phyloP scores from a whole-genome alignment of 2,888 invertebrate genomes.

The Drepanosiphum platanoidis region DNA sequence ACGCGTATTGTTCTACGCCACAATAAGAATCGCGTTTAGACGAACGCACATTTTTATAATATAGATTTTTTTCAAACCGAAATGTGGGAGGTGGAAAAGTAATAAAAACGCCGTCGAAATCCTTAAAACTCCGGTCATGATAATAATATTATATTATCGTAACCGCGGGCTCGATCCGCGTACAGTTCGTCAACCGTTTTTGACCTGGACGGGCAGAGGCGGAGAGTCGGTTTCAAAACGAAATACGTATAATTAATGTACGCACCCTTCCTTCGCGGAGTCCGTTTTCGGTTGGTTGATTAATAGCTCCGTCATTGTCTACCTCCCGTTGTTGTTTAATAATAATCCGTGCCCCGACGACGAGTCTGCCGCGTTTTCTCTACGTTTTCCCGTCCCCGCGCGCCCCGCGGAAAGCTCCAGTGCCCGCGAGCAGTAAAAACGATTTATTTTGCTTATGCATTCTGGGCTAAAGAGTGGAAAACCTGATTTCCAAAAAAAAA shows the following conservation, averaged over 20 bases:
- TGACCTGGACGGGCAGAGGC: slow-evolving; percentile 12
- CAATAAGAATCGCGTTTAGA: too few relatives aligned
- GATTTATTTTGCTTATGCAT: slow-evolving; percentile 42
- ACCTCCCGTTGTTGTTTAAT: slow-evolving; percentile 50
- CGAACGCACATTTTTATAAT: too few relatives aligned
- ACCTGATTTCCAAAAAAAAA: background rate
- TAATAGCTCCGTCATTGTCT: slow-evolving; percentile 56
- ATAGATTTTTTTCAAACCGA: too few relatives aligned
- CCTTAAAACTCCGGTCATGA: too few relatives aligned
- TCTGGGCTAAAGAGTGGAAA: background rate
- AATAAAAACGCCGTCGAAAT: too few relatives aligned
- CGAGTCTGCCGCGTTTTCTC: slow-evolving; percentile 5
- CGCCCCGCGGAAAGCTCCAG: background rate
- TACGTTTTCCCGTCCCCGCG: background rate
- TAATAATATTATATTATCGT: too few relatives aligned
- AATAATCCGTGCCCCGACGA: slow-evolving; percentile 50
- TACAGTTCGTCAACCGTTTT: slow-evolving; percentile 6
- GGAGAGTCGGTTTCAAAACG: slow-evolving; percentile 24
- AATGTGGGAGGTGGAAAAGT: too few relatives aligned
- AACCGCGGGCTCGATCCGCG: background rate
- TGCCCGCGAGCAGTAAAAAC: background rate
- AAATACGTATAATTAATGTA: slow-evolving; percentile 42
- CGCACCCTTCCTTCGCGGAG: background rate
- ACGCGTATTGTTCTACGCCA: too few relatives aligned
- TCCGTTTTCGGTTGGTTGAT: slow-evolving; percentile 56